Evolutionary conservation across 2,888 invertebrate species (phyloP), one percentile per base, ranked within the genome.

Genomic region (Aphodius sticticus): DNA sequence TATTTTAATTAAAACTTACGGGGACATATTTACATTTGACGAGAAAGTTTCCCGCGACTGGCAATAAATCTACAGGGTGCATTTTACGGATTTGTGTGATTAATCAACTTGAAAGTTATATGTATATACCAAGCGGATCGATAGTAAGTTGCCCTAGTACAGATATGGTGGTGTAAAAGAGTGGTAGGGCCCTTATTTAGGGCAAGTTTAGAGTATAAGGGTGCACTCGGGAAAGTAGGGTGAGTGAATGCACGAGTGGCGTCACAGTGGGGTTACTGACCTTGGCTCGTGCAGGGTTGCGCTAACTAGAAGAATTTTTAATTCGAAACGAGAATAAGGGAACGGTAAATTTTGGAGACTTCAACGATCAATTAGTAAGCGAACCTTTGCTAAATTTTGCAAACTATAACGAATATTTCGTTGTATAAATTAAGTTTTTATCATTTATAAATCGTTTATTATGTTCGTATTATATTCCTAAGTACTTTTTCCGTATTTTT

Each of bases 1-100:
- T 69, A 26, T 77, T 77, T 77, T 77, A 77, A 77, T 77, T 77
- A 77, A 77, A 77, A 77, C 77, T 77, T 77, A 26, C 69, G 35
- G 69, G 16, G 35, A 77, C 69, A 77, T 77, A 69, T 77, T 77
- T 69, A 77, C 77, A 36, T 77, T 77, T 69, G 69, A 77, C 69
- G 69, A 26, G 69, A 77, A 77, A 37, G n/a, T 74, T 37, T 26
- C 35, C 1, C 14, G 71, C 35, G 71, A 15, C 16, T 36, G 26
- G 76, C 16, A 36, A 15, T 53, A 9, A 53, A 53, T 53, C 53
- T 0, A 12, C 53, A 5, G 53, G 53, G 4, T 53, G 53, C 53
- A 53, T 53, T 53, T 53, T 53, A 53, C 53, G 53, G 53, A 53
- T 53, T 53, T 53, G 26, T 3, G 26, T 26, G 26, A 26, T 26